phyloP scores from a whole-genome alignment of 2,888 invertebrate genomes.

The Lithophane semibrunnea region DNA sequence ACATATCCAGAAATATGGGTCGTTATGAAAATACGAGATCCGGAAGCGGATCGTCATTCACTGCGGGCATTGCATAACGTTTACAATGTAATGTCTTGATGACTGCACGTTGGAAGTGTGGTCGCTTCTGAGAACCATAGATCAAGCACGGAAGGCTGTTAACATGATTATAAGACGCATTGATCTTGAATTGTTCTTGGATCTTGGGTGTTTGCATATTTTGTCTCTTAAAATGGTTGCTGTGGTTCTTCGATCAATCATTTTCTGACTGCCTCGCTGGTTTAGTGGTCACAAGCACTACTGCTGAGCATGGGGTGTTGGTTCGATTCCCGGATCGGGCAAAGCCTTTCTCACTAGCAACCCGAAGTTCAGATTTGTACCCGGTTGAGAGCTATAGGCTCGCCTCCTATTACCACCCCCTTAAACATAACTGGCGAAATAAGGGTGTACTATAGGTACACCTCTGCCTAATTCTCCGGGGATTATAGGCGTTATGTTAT shows the following conservation, averaged over 20 bases:
- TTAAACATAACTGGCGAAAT: too few species aligned
- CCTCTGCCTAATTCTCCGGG: too few species aligned
- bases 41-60: slow-evolving; percentile 68
- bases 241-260: neutral
- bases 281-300: too few species aligned
- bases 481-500: too few species aligned
- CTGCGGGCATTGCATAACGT: slow-evolving; percentile 58
- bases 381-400: too few species aligned
- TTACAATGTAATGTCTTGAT: slow-evolving; percentile 69
- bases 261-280: neutral
- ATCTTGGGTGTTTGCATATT: neutral
- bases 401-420: too few species aligned
- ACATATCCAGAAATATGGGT: slow-evolving; percentile 62
- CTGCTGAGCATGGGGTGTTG: too few species aligned
- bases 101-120: slow-evolving; percentile 55
- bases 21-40: slow-evolving; percentile 65
- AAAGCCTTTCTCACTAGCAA: too few species aligned
- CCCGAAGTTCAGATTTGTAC: too few species aligned
- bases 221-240: neutral
- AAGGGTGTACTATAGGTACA: too few species aligned
- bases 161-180: slow-evolving; percentile 60
- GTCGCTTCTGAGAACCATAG: slow-evolving; percentile 69
- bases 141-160: slow-evolving; percentile 67
- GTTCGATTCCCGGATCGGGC: too few species aligned
- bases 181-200: neutral